A percentile compares a stretch with the other conserved stretches of the same genome.
Evolutionary conservation across 2,888 invertebrate genomes (phyloP).

Genomic region (Caenorhabditis wallacei): DNA sequence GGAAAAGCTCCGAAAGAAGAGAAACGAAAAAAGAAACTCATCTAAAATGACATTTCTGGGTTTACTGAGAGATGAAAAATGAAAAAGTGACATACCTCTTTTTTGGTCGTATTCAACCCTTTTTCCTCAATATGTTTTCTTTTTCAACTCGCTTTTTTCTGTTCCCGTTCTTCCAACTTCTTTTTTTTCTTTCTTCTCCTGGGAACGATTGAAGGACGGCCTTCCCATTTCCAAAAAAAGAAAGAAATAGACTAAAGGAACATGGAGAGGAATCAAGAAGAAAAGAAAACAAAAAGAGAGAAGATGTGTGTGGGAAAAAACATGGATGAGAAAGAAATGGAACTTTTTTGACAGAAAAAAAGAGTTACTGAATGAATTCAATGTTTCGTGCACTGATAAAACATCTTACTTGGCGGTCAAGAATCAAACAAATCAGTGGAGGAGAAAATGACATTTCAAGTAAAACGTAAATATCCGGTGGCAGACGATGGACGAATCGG

Average conservation of each 20-base stretch:
- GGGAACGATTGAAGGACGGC: conserved; percentile 49
- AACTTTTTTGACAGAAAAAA: conserved; percentile 1
- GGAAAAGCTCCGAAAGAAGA: too few species aligned
- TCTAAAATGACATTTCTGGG: not conserved
- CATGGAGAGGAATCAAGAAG: not conserved
- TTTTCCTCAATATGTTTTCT: conserved; percentile 1
- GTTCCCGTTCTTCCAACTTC: conserved; percentile 33
- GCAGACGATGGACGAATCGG: conserved; percentile 16
- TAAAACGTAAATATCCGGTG: conserved; percentile 31
- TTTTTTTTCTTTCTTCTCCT: conserved; percentile 35
- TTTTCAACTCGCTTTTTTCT: conserved; percentile 26
- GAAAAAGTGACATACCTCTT: conserved; percentile 17
- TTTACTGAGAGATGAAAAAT: not conserved
- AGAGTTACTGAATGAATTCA: not conserved
- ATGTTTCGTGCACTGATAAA: not conserved
- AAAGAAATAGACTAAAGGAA: conserved; percentile 19
- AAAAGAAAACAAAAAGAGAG: conserved; percentile 18
- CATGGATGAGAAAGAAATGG: not conserved
- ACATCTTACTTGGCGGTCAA: not conserved
- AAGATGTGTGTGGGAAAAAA: conserved; percentile 11
- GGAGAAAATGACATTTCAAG: conserved; percentile 14
- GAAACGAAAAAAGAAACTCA: not conserved
- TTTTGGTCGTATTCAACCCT: conserved; percentile 19
- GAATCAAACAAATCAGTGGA: conserved; percentile 2
- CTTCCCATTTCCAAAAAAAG: conserved; percentile 24